phyloP scores from a whole-genome alignment of 2,888 invertebrate genomes.

The Polydesmus complanatus region DNA sequence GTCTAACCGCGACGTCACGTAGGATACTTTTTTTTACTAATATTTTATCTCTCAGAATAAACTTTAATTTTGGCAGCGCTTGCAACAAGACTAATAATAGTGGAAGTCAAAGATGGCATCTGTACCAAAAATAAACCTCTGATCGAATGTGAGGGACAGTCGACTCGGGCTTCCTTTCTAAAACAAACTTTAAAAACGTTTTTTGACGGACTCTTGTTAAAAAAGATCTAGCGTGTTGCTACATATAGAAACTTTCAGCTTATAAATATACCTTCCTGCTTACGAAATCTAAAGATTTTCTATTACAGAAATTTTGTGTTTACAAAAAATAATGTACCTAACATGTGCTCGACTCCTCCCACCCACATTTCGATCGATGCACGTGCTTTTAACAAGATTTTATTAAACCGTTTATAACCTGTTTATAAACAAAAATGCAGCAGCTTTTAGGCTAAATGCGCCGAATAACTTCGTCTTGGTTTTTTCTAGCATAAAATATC shows the following conservation, averaged over 20 bases:
- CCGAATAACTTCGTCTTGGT: no score
- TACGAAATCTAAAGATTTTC: no score
- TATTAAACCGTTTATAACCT: no score
- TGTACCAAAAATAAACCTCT: neutral
- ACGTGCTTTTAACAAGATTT: no score
- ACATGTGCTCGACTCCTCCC: no score
- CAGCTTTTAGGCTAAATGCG: no score
- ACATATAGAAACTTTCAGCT: neutral
- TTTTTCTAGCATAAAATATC: no score
- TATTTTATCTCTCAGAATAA: neutral
- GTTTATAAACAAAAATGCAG: no score
- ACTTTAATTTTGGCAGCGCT: neutral
- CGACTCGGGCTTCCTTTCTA: neutral
- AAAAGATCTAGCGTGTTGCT: neutral
- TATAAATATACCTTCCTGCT: neutral
- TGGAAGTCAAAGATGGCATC: neutral
- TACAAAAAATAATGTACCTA: no score
- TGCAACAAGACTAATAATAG: neutral
- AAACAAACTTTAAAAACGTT: neutral
- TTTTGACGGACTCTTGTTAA: neutral
- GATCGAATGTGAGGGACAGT: neutral
- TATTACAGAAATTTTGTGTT: no score
- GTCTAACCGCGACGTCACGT: neutral
- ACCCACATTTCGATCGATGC: no score
- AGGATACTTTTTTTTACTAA: neutral